phyloP scores from a whole-genome alignment of 1,140 invertebrate species.

The Solenopsis fugax region DNA sequence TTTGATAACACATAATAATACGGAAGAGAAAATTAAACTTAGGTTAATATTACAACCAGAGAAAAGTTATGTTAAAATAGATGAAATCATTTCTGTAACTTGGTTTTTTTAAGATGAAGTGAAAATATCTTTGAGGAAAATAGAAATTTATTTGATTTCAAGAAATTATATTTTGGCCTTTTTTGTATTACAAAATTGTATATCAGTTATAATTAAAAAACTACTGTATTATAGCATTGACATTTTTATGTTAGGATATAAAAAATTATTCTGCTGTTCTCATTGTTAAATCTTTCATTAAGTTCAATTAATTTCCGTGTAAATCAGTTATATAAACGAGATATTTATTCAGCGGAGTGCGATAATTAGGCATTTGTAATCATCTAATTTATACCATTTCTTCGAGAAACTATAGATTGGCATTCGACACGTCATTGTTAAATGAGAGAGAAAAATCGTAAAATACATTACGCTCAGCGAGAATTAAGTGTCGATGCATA shows the following conservation, averaged over 20 bases:
- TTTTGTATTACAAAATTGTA: too few relatives aligned
- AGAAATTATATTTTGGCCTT: too few relatives aligned
- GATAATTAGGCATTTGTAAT: slow-evolving; percentile 41
- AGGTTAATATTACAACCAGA: too few relatives aligned
- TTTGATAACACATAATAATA: not conserved
- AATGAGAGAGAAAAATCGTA: slow-evolving; percentile 27
- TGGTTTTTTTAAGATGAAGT: too few relatives aligned
- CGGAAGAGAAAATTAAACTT: too few relatives aligned
- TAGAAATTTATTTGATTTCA: too few relatives aligned
- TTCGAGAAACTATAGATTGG: slow-evolving; percentile 21
- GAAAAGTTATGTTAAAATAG: too few relatives aligned
- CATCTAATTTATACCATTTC: slow-evolving; percentile 47
- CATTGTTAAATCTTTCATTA: slow-evolving; percentile 24
- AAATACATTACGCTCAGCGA: slow-evolving; percentile 19
- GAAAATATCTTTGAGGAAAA: too few relatives aligned
- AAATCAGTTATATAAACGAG: slow-evolving; percentile 2
- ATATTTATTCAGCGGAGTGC: slow-evolving; percentile 29
- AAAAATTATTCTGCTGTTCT: slow-evolving; percentile 6
- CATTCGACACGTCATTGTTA: slow-evolving; percentile 38
- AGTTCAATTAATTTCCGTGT: slow-evolving; percentile 5
- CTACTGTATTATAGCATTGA: too few relatives aligned
- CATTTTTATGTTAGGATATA: not conserved
- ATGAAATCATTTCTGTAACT: too few relatives aligned
- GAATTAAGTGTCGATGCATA: slow-evolving; percentile 37
- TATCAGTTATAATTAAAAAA: too few relatives aligned